Conservation (phyloP, 2,113 vertebrate genomes). For the Polypterus bichir region DNA sequence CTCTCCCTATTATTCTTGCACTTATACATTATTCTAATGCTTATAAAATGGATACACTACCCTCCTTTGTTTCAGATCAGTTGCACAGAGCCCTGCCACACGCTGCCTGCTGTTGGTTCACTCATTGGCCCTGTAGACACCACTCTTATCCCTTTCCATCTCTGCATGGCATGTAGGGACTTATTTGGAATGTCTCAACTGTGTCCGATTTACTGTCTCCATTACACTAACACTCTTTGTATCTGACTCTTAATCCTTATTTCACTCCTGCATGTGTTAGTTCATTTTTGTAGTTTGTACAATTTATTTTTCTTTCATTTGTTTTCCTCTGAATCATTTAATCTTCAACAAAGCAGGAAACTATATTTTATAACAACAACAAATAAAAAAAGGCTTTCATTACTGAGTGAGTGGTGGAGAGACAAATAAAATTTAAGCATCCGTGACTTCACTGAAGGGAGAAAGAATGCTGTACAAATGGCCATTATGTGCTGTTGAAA, state of each 20-base stretch:
- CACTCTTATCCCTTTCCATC: background rate
- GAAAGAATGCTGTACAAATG: too few relatives aligned
- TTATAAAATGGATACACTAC: too few relatives aligned
- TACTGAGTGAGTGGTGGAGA: constrained; percentile 25
- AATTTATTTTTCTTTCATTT: constrained; percentile 26
- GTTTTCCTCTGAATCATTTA: too few relatives aligned
- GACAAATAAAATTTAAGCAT: too few relatives aligned
- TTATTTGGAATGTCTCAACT: constrained; percentile 23
- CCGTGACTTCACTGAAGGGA: too few relatives aligned
- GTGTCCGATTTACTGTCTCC: constrained; percentile 30
- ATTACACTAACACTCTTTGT: constrained; percentile 47
- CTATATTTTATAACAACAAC: constrained; percentile 5
- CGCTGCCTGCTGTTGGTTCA: constrained; percentile 39
- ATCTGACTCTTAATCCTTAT: constrained; percentile 26
- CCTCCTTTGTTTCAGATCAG: too few relatives aligned
- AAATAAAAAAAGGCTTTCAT: constrained; percentile 11
- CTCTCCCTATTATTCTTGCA: too few relatives aligned
- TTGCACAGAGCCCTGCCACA: background rate
- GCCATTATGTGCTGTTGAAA: too few relatives aligned
- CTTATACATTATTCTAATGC: too few relatives aligned
- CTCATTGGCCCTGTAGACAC: constrained; percentile 5
- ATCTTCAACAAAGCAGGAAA: too few relatives aligned
- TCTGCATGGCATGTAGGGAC: constrained; percentile 11
- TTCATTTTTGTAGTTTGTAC: constrained; percentile 31
- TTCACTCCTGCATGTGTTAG: constrained; percentile 38